These are phyloP conservation scores for Apogon hyalosoma DNA, from an alignment of 2,797 vertebrate species.

Conservation along the genomic window DNA sequence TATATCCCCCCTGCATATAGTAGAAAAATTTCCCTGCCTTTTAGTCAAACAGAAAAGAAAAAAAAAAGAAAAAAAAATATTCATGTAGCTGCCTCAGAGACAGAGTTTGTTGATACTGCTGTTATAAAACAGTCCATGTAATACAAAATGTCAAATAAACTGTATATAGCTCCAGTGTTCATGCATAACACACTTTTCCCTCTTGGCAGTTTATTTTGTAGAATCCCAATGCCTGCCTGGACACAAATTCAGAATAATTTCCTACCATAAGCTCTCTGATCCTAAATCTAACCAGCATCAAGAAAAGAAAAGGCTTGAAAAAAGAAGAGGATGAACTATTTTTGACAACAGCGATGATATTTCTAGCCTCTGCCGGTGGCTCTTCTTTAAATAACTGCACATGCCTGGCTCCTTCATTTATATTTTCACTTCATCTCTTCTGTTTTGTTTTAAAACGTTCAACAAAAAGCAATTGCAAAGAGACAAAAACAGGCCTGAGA, in stretches of 20 bases:
- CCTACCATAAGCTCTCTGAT: neutral
- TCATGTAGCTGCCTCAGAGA: too few relatives aligned
- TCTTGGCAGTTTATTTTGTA: too few relatives aligned
- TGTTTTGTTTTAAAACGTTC: constrained; percentile 10
- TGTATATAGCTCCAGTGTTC: too few relatives aligned
- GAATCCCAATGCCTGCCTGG: too few relatives aligned
- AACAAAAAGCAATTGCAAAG: constrained; percentile 25
- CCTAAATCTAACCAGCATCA: neutral
- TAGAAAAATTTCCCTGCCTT: too few relatives aligned
- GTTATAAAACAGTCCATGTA: too few relatives aligned
- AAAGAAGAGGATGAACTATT: constrained; percentile 33
- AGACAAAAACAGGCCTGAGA: constrained; percentile 28
- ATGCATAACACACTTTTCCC: too few relatives aligned
- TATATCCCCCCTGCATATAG: neutral
- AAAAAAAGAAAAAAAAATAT: too few relatives aligned
- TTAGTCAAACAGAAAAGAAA: too few relatives aligned
- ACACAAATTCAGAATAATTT: neutral
- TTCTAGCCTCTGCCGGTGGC: constrained; percentile 34
- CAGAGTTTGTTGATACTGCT: too few relatives aligned
- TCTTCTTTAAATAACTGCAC: constrained; percentile 53
- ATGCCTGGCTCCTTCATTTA: constrained; percentile 23
- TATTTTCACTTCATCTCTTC: constrained; percentile 12
- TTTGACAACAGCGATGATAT: constrained; percentile 45
- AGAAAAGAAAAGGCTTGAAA: neutral
- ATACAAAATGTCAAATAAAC: too few relatives aligned